These are phyloP conservation scores for Cephus runcator DNA, from an alignment of 2,888 invertebrate species.

Conservation along the genomic window DNA sequence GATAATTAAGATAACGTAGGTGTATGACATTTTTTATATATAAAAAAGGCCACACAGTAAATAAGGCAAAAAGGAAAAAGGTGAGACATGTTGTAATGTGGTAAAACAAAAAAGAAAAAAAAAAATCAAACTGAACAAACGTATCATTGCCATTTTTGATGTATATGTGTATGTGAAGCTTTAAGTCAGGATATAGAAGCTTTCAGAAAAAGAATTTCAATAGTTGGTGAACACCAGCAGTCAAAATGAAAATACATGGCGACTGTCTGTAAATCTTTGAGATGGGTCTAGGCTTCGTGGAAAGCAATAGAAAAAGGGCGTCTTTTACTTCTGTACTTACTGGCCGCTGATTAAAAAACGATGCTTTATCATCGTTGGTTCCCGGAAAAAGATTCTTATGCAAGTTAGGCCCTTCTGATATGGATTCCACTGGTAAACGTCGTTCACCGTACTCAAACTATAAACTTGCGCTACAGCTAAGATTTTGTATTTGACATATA, in stretches of 20 bases:
- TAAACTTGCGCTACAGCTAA: background rate
- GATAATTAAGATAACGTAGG: background rate
- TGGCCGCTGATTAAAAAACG: slow-evolving; percentile 16
- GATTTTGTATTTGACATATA: background rate
- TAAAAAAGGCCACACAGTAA: background rate
- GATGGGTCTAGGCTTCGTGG: slow-evolving; percentile 1
- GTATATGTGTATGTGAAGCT: slow-evolving; percentile 6
- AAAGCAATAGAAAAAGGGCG: slow-evolving; percentile 6
- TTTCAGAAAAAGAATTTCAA: background rate
- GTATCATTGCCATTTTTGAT: background rate
- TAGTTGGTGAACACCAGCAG: slow-evolving; percentile 9
- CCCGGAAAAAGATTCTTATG: background rate
- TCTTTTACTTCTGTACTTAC: slow-evolving; percentile 19
- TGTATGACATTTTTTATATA: background rate
- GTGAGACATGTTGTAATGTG: background rate
- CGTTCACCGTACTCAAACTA: background rate
- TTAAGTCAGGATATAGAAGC: slow-evolving; percentile 9
- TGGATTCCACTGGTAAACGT: background rate
- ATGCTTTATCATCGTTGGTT: background rate
- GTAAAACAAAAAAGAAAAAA: background rate
- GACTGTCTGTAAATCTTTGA: slow-evolving; percentile 24
- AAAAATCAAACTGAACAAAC: background rate
- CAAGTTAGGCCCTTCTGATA: background rate
- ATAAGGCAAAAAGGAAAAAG: background rate
- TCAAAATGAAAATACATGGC: slow-evolving; percentile 9